Evolutionary conservation across 2,113 vertebrate species (phyloP), one percentile per base, ranked within the genome.

Genomic region (Calypte anna): DNA sequence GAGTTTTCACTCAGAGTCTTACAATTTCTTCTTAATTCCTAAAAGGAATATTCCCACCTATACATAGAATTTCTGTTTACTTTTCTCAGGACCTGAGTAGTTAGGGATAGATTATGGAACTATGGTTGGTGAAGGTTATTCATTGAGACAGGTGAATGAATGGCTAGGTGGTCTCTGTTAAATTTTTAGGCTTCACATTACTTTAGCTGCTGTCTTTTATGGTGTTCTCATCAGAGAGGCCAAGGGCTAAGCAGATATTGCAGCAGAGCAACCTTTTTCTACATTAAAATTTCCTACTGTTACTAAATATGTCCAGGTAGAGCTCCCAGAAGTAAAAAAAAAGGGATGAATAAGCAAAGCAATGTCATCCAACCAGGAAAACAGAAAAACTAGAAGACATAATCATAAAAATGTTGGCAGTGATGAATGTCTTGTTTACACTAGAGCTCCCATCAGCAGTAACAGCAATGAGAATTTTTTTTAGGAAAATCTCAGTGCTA

Each of bases 261-360:
- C 69, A 84, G 80, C 62, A 69, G 51, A 82, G 44, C 24, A 82
- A 30, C 38, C 25, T 76, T 84, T 91, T 79, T 90, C 82, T 87
- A 17, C 75, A 27, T 67, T 66, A 69, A 91, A 73, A 82, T 91
- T 68, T 93, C 77, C 40, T 51, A 3, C 78, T 90, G 78, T 77
- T 94, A 63, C 63, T 53, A 53, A 81, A 88, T 48, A 74, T 11
- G 31, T 82, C 70, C 74, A 73, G 82, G 33, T 7, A 4, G 23
- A 80, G 43, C 33, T 81, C 48, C 63, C 57, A 59, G 61, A 90
- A 88, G 38, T 83, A 73, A 86, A 91, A 33, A 33, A 33, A 91
- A 61, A 50, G 50, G 82, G 90, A 93, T 83, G 90, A 85, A 86
- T 78, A 88, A 94, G 73, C 85, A 90, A 93, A 86, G 22, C 67